Evolutionary conservation across 2,113 vertebrate species (phyloP), one percentile per base, ranked within the genome.

Genomic region (Heteronetta atricapilla): DNA sequence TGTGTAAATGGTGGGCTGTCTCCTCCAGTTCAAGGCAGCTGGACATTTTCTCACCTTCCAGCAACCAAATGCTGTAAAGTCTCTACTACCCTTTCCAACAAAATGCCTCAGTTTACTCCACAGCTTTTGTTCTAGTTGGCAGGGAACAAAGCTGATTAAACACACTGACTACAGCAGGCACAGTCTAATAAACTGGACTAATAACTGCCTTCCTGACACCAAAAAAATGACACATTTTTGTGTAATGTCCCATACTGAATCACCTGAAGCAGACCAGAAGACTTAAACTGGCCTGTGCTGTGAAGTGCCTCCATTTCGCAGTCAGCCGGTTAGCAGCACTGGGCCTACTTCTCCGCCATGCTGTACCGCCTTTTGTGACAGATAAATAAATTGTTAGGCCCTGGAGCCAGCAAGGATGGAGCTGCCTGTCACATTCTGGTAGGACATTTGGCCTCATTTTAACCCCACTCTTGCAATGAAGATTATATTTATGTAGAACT

Each of bases 211-310:
- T 81, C n/a, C 64, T 83, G 53, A 46, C 34, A 82, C 8, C 33
- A 53, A 13, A 75, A 59, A 72, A n/a, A 33, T 0, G 0, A 34
- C 19, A 29, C 4, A 7, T 31, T 92, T 86, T 53, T 50, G 21
- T 1, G 1, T 69, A 17, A 31, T 22, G 5, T 50, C 59, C 40
- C 40, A 1, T 42, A 59, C 0, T 31, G 64, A 88, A 52, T 46
- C 42, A 8, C 18, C 38, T 79, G 36, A 86, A 80, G 50, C n/a
- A 75, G 77, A 77, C 58, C 1, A 1, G 31, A 81, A 67, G 40
- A 40, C 5, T 14, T 1, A 3, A 4, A 46, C 16, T 1, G 2
- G 29, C 68, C 18, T 29, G 11, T 55, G 26, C 34, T 52, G 59
- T 75, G 34, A 82, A 86, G 22, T 8, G 12, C 31, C 36, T 53